Conservation (phyloP, 2,113 vertebrate genomes). For the Nibea albiflora region DNA sequence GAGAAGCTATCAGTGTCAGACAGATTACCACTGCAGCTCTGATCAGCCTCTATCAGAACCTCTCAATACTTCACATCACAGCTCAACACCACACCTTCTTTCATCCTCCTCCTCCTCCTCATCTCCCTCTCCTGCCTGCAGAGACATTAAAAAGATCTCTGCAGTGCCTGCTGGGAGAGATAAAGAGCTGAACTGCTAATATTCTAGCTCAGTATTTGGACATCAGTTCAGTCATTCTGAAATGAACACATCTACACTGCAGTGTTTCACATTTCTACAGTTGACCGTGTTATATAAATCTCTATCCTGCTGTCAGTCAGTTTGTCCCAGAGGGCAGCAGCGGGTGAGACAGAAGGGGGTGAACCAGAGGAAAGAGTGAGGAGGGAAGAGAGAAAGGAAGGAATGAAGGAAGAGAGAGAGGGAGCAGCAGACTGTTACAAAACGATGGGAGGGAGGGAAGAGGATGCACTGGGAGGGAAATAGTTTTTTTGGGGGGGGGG, state of each 20-base stretch:
- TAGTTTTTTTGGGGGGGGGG: constrained; percentile 40
- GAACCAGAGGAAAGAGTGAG: constrained; percentile 12
- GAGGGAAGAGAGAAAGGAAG: background rate
- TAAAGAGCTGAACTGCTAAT: background rate
- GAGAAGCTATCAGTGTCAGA: constrained; percentile 50
- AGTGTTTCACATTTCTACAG: background rate
- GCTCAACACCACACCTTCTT: constrained; percentile 20
- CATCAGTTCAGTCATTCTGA: background rate
- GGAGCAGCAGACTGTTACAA: constrained; percentile 32
- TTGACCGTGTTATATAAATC: constrained; percentile 20
- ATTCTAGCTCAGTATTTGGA: background rate
- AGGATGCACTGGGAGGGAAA: constrained; percentile 36
- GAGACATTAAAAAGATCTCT: constrained; percentile 9
- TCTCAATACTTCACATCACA: constrained; percentile 32
- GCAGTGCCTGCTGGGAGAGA: constrained; percentile 17
- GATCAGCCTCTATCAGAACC: constrained; percentile 53
- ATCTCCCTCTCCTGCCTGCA: background rate
- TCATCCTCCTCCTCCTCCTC: background rate
- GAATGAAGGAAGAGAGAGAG: constrained; percentile 12
- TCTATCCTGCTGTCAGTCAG: constrained; percentile 6
- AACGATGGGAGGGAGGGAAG: constrained; percentile 16
- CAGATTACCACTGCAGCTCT: constrained; percentile 48
- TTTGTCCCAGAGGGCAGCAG: background rate
- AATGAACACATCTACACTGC: background rate
- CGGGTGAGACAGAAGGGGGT: background rate